Base-by-base conservation (phyloP, 2,797 vertebrate genomes). In the Sebastes jordani region DNA sequence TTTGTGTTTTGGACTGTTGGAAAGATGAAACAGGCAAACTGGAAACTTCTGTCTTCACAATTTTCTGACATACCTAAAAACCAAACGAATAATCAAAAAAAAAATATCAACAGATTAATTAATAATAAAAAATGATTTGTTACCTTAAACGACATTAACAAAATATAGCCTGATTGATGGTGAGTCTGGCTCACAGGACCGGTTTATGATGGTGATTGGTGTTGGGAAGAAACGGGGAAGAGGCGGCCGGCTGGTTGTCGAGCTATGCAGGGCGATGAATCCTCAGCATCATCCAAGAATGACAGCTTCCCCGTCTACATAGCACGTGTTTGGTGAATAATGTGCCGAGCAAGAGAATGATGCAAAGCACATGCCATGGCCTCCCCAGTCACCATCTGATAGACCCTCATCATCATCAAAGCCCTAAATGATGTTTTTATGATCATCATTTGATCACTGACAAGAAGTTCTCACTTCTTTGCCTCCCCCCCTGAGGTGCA, bases 391-490 rank as follows among this genome's bases (percentile, higher is more conserved):
- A 65, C 34, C 30, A 6, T 78, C 64, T 77, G 54, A 73, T 54
- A 66, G 52, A 30, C 54, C 25, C 14, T 14, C 49, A n/a, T 38
- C 42, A 46, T 76, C 82, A 82, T 85, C 74, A 78, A 42, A 80
- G 63, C 63, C 10, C 54, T 46, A 82, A 78, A 82, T 80, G 0
- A 32, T 82, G 34, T 65, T 86, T 88, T 86, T 78, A 82, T 82
- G 71, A 85, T 76, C 6, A 1, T 25, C 34, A 58, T 81, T 87
- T 72, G 62, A 83, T 85, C 77, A 11, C 78, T 78, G 68, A 78
- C 73, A 72, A 60, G 66, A 69, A 38, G 27, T 54, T 62, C 11
- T 83, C 2, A 25, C 61, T 9, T 42, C 16, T 74, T 52, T 14
- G n/a, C 58, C 55, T 4, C 4, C 30, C 52, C 42, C 30, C 49